Conservation (phyloP, 2,113 vertebrate genomes). For the Sapajus apella region DNA sequence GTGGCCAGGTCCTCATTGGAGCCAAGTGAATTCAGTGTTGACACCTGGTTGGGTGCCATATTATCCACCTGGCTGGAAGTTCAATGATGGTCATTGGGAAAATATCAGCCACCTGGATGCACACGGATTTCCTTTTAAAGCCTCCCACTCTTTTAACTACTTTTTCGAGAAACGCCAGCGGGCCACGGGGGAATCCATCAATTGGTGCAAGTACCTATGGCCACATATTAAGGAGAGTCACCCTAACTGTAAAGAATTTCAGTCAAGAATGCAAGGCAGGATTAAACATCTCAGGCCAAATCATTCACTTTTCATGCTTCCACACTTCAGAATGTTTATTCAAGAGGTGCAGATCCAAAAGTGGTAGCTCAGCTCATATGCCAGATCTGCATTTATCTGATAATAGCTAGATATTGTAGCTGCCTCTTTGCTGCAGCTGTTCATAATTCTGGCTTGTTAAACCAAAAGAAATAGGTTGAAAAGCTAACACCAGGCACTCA, state of each 20-base stretch:
- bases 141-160: neutral
- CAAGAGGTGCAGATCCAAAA: neutral
- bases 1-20: neutral
- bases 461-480: constrained; percentile 57
- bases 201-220: neutral
- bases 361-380: neutral
- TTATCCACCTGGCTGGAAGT: neutral
- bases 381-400: neutral
- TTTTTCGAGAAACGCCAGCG: neutral
- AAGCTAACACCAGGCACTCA: constrained; percentile 60
- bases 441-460: constrained; percentile 61
- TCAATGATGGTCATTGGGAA: neutral
- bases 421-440: neutral
- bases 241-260: constrained; percentile 35
- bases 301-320: neutral
- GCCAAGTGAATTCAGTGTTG: neutral
- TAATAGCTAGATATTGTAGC: neutral
- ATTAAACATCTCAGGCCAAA: constrained; percentile 45
- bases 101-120: neutral
- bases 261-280: constrained; percentile 65
- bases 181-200: fast-evolving
- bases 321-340: neutral
- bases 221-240: neutral
- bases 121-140: neutral
- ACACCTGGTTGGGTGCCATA: no score